Conservation (phyloP, 2,888 invertebrate species). For the Pyrrhosoma nymphula region DNA sequence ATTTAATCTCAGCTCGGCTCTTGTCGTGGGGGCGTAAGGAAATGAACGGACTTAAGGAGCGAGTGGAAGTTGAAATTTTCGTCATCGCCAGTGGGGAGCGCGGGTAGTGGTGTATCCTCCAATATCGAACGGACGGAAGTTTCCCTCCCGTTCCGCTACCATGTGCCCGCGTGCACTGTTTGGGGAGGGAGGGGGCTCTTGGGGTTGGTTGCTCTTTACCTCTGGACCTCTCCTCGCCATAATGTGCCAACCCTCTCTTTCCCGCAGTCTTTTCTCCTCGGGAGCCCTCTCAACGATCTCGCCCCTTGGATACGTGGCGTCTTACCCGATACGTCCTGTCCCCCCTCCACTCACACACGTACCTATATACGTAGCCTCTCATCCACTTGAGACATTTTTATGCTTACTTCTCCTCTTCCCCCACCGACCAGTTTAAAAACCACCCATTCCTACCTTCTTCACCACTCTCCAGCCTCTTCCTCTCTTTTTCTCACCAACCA, state of each 20-base stretch:
- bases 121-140: background rate
- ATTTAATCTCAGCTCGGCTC: background rate
- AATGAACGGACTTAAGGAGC: background rate
- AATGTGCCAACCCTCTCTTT: background rate
- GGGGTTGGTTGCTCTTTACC: background rate
- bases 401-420: background rate
- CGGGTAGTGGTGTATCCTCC: background rate
- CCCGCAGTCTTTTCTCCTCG: background rate
- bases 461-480: background rate
- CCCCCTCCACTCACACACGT: background rate
- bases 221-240: background rate
- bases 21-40: background rate
- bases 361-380: background rate
- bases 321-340: background rate
- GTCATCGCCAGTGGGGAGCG: background rate
- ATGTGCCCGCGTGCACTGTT: too few species aligned
- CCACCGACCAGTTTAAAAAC: background rate
- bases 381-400: slow-evolving; percentile 12
- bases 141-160: background rate
- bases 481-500: background rate
- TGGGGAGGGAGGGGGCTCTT: too few species aligned
- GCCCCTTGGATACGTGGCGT: background rate
- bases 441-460: background rate
- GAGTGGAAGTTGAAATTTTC: background rate
- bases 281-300: background rate